Evolutionary conservation across 1,140 invertebrate species (phyloP), one percentile per base, ranked within the genome.

Genomic region (Drosophila murphyi): DNA sequence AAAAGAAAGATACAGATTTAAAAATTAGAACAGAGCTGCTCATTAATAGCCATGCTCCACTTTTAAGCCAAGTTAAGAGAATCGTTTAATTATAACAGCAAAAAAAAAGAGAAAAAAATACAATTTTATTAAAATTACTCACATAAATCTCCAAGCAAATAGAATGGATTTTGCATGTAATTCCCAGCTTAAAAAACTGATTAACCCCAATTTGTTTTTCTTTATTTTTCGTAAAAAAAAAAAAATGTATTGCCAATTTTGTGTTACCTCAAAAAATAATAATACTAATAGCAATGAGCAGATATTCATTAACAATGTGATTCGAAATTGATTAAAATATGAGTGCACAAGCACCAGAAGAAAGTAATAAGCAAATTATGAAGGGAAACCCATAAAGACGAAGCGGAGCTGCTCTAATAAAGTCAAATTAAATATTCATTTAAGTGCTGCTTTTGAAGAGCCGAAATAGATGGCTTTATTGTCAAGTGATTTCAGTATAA

Each of bases 11-110:
- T n/a, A 7, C 10, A 34, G 59, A 68, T 57, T 47, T 81, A 76
- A 54, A 52, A 43, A 34, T 50, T 4, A 54, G 29, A 41, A n/a
- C 55, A 65, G 48, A 78, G 59, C 50, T 50, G 34, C 68, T 68
- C 82, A 86, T 86, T 76, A 80, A 88, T 68, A 80, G 85, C 80
- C 72, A 77, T 69, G 83, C 76, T 87, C 80, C 80, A 87, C 62
- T 87, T 88, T 54, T 60, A 34, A 56, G 41, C 32, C 59, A 60
- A 51, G 68, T 65, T 62, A 45, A 59, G n/a, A 20, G 20, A 20
- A 0, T 20, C 20, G 20, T 20, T 64, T 83, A 83, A 83, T 85
- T 72, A 76, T 69, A 34, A 64, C 56, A 41, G 31, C 20, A 6
- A 47, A 76, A 67, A 62, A 48, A 39, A 3, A 7, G 41, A 8